Evolutionary conservation across 2,888 invertebrate genomes (phyloP).

Genomic region (Polymixis lichenea): DNA sequence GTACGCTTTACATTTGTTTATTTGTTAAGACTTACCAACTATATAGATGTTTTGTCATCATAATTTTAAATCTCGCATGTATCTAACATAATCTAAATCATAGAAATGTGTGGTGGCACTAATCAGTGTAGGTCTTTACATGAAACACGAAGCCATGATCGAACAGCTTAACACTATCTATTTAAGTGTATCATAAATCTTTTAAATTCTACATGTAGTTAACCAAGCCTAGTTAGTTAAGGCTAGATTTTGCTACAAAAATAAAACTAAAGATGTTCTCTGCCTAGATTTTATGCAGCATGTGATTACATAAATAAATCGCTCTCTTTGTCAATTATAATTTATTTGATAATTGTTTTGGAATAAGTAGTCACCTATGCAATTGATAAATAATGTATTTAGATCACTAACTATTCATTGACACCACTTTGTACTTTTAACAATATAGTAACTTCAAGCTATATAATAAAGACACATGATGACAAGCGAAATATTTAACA

Average conservation of each 20-base stretch:
- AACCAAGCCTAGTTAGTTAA: too few species aligned
- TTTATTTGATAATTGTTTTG: background rate
- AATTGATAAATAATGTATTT: too few species aligned
- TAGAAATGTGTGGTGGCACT: background rate
- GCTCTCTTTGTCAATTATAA: background rate
- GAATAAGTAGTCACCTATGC: background rate
- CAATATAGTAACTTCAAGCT: too few species aligned
- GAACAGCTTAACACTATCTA: background rate
- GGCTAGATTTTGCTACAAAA: background rate
- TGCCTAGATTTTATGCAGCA: background rate
- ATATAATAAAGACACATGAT: too few species aligned
- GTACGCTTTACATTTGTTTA: conserved; percentile 1
- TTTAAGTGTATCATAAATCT: background rate
- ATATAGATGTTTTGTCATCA: background rate
- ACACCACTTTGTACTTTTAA: too few species aligned
- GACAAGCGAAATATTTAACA: too few species aligned
- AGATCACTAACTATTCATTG: too few species aligned
- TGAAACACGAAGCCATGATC: background rate
- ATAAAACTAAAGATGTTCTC: background rate
- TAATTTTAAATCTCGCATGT: background rate
- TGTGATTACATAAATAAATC: background rate
- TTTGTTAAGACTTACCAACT: background rate
- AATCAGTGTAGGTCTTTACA: background rate
- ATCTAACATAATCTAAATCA: too few species aligned
- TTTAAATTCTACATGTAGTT: background rate